Conservation (phyloP, 1,140 invertebrate genomes). For the Eumaeus atala region DNA sequence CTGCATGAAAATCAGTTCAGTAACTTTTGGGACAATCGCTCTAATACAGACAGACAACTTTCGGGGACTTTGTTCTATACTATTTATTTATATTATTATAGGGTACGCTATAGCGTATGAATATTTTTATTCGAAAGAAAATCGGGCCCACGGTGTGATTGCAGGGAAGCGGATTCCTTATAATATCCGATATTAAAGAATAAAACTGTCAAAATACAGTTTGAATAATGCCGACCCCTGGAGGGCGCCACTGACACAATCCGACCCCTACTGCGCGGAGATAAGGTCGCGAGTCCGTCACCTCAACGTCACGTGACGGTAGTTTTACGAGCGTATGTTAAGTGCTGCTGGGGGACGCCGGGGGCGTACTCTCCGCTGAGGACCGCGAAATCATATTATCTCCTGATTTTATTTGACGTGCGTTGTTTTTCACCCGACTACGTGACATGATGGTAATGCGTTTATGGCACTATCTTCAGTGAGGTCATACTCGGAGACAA, state of each 20-base stretch:
- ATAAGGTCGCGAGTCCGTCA: conserved; percentile 9
- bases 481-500: too few species aligned
- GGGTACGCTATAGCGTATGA: too few species aligned
- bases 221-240: conserved; percentile 41
- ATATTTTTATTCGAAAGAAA: too few species aligned
- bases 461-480: too few species aligned
- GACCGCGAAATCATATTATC: conserved; percentile 29
- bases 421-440: background rate
- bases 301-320: background rate
- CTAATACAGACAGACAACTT: too few species aligned
- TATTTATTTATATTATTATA: too few species aligned
- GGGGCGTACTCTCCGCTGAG: conserved; percentile 20
- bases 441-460: too few species aligned
- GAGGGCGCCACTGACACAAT: background rate
- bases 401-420: conserved; percentile 11
- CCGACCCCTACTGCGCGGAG: background rate
- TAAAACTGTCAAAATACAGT: conserved; percentile 56
- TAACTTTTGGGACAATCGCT: too few species aligned
- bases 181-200: conserved; percentile 39
- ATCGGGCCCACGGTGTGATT: background rate
- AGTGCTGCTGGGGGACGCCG: conserved; percentile 27
- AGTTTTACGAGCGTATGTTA: conserved; percentile 40
- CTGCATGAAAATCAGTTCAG: too few species aligned
- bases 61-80: too few species aligned
- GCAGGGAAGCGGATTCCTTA: conserved; percentile 3